Base-by-base conservation (phyloP, 2,113 vertebrate genomes). In the Mesembrinibis cayennensis region DNA sequence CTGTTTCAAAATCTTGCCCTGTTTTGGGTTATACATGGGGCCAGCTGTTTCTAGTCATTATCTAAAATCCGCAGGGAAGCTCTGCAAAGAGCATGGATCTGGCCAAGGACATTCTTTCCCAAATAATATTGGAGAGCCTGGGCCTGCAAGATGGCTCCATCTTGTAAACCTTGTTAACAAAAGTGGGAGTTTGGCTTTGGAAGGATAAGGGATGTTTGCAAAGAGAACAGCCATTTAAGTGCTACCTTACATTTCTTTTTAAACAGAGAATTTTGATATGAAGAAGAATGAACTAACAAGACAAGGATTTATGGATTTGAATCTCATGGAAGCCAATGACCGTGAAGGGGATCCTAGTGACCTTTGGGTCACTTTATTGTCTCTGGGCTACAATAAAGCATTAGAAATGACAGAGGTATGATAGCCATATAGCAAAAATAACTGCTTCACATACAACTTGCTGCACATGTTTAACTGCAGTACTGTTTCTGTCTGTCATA, bases 271-370 rank as follows among this genome's bases (percentile, higher is more conserved):
- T 97, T 99, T 99, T 98, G 99, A 99, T 87, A 99, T 99, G 97
- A 99, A 98, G 97, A 99, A 98, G 94, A 99, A 99, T 72, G 99
- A 99, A 79, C 97, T 99, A 82, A 99, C 99, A 11, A 98, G 96
- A 29, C 98, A 99, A 92, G 99, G 99, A 82, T 99, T 99, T 96
- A 97, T 99, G 98, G 99, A 99, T 97, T 97, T 99, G 96, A 99
- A 99, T 93, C 98, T 99, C 47, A 99, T 99, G 99, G 99, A 99
- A 97, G 99, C 99, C 90, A 99, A 98, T 21, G 99, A 99, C 89
- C 97, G 96, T 55, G 98, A 98, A 34, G 99, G 99, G 85, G 99
- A 99, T 96, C 98, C 99, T 29, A 90, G 96, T 81, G 99, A 99
- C 95, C 98, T 99, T 15, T 99, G 99, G 99, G 97, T 99, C 80